Base-by-base conservation (phyloP, 2,797 vertebrate species). In the Poeciliopsis gracilis region DNA sequence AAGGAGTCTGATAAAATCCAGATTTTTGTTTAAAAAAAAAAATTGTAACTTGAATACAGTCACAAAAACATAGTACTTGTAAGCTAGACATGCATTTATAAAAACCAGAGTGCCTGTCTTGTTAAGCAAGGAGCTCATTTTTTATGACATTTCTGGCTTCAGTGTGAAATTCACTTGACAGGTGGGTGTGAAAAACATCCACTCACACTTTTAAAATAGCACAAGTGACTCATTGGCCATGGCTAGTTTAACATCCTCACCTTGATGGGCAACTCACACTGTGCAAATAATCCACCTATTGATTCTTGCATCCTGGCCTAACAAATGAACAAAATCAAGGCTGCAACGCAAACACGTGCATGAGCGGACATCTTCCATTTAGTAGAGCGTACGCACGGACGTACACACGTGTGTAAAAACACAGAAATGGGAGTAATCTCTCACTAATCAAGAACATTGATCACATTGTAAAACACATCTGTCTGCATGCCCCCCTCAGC, bases 371-470 rank as follows among this genome's bases (percentile, higher is more conserved):
- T 41, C 53, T 59, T 23, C 8, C 53, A 71, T 76, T 84, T 77
- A 87, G 47, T 45, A 23, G 0, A 75, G 9, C 76, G 72, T 63
- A 70, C 76, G 6, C 49, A 20, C 66, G 51, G 8, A 45, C 78
- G 4, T 25, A 30, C 57, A 30, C 57, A 30, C 13, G 18, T 0
- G 7, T 1, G 33, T 8, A 36, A 3, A 36, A 18, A 11, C 30
- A 63, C 16, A 63, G 3, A 67, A 73, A 25, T 67, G 45, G 55
- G 18, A 75, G 83, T 87, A 89, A 92, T 92, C 87, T 80, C 81
- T 83, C 82, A 81, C 91, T 91, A 91, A 94, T 94, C 91, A 93
- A 90, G 79, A 77, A 85, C 90, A 94, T 94, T 79, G 92, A 95
- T 94, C 91, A 90, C 83, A 82, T 76, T 72, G 81, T 82, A 81